A percentile compares a stretch with the other conserved stretches of the same genome.
phyloP scores from a whole-genome alignment of 2,888 invertebrate species.

The Polylopha cassiicola region DNA sequence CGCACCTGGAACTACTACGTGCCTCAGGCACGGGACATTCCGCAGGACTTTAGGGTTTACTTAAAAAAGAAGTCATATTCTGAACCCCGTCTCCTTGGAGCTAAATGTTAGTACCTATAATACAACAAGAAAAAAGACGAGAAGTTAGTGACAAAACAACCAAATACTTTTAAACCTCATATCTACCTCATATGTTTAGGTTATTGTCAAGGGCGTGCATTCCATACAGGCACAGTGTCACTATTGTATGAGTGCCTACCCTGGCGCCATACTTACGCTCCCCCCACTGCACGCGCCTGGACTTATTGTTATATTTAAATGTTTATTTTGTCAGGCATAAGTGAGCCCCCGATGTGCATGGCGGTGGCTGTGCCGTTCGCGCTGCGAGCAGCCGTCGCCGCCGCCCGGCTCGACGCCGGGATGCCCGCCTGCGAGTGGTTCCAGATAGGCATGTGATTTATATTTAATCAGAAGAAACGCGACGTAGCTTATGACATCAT shows the following conservation, averaged over 20 bases:
- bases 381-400: constrained; percentile 77
- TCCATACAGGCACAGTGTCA: too few relatives aligned
- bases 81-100: constrained; percentile 77
- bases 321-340: constrained; percentile 46
- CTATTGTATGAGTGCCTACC: too few relatives aligned
- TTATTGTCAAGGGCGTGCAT: too few relatives aligned
- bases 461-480: too few relatives aligned
- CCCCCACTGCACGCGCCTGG: too few relatives aligned
- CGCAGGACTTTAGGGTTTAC: constrained; percentile 82
- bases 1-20: constrained; percentile 87
- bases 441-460: constrained; percentile 76
- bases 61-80: constrained; percentile 80
- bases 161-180: too few relatives aligned
- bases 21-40: constrained; percentile 84
- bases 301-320: constrained; percentile 6
- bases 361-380: constrained; percentile 70
- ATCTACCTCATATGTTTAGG: too few relatives aligned
- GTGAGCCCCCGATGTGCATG: constrained; percentile 67
- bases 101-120: constrained; percentile 79
- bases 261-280: too few relatives aligned
- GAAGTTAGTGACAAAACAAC: too few relatives aligned
- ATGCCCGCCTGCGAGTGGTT: constrained; percentile 69
- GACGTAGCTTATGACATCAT: too few relatives aligned
- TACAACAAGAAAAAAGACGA: too few relatives aligned
- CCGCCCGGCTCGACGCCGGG: constrained; percentile 78